Base-by-base conservation (phyloP, 2,888 invertebrate species). In the Galeruca laticollis region DNA sequence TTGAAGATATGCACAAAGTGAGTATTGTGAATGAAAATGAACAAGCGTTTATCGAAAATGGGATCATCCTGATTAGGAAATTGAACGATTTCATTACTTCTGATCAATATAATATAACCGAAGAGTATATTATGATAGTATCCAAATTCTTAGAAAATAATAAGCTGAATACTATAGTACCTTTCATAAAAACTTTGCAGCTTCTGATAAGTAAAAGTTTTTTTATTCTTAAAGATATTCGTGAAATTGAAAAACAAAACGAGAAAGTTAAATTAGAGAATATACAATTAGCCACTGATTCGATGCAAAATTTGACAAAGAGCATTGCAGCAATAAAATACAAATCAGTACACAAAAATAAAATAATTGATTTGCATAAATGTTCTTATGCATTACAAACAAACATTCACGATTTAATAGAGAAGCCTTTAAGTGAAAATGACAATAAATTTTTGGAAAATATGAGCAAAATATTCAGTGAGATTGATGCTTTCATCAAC, bases 331-430 rank as follows among this genome's bases (percentile, higher is more conserved):
- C 78, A 8, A 81, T 84, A 9, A 83, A 81, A 77, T 81, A 79
- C 67, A 72, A 77, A 59, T 76, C 75, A 49, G 76, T 84, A 2
- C 74, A 82, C 56, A 80, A 79, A 68, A 71, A 77, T 13, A 69
- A 75, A 37, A 74, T 84, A 8, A 69, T 80, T 26, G 71, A 78
- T 10, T 71, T 85, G 1, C 84, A 85, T 73, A 82, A 82, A 67
- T 78, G 80, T 10, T 73, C 85, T 13, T 79, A 82, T 70, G 76
- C 78, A 2, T 62, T 85, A n/a, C 84, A 85, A 78, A 84, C 79
- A 59, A 75, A 79, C 2, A 74, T 82, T 1, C 83, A 84, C 52
- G 84, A 85, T 75, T 77, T 85, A 51, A 78, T 81, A 21, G 83
- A 83, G 59, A 40, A 73, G 18, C 71, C 75, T 18, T 66, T 84